Evolutionary conservation across 2,113 vertebrate species (phyloP).

Genomic region (Nestor notabilis): DNA sequence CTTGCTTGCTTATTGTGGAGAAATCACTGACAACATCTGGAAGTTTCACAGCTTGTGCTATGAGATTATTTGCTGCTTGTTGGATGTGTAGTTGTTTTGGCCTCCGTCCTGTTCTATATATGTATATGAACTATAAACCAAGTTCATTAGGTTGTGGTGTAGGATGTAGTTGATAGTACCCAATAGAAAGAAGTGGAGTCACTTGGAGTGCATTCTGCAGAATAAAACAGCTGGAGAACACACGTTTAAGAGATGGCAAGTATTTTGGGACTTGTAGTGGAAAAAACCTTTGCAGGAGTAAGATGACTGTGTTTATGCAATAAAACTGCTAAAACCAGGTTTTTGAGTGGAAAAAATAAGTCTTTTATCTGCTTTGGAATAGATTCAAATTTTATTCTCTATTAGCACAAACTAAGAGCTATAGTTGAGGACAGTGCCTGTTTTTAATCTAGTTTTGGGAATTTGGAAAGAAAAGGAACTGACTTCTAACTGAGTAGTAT

Average conservation of each 20-base stretch:
- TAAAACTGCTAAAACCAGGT: not conserved
- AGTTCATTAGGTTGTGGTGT: not conserved
- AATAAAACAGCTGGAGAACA: not conserved
- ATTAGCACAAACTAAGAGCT: not conserved
- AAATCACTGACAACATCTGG: not conserved
- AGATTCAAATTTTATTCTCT: not conserved
- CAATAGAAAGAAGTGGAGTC: accelerated
- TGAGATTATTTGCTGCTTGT: not conserved
- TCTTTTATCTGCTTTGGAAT: not conserved
- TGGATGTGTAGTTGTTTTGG: not conserved
- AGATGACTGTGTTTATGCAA: not conserved
- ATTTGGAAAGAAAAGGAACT: not conserved
- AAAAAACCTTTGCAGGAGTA: slow-evolving; percentile 10
- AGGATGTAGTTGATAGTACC: not conserved
- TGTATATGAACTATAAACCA: not conserved
- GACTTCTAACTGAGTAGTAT: not conserved
- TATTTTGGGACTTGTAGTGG: not conserved
- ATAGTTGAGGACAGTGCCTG: not conserved
- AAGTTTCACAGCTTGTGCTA: not conserved
- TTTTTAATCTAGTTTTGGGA: not conserved
- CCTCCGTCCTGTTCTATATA: not conserved
- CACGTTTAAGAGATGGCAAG: not conserved
- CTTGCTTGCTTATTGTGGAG: not conserved
- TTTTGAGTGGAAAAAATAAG: not conserved
- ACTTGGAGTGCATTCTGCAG: not conserved